A percentile compares a stretch with the other conserved stretches of the same genome.
Evolutionary conservation across 2,797 vertebrate species (phyloP).

Genomic region (Epinephelus awoara): DNA sequence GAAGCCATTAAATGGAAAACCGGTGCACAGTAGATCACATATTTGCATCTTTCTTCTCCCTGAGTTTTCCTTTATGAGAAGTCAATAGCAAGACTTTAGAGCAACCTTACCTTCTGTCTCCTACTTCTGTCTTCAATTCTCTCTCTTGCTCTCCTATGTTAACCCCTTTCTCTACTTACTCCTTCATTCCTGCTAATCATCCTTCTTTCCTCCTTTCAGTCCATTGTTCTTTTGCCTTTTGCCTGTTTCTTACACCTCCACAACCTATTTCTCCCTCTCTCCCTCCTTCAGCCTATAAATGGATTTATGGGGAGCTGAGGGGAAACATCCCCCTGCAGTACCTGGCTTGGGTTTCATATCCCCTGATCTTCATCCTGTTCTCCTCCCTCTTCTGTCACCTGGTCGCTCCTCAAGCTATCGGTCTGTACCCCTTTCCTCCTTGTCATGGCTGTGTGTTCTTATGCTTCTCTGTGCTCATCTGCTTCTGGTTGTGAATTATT

Average conservation of each 20-base stretch:
- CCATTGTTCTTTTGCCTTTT: neutral
- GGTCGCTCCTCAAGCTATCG: conserved; percentile 94
- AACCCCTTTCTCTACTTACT: neutral
- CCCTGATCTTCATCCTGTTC: conserved; percentile 93
- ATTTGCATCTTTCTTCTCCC: neutral
- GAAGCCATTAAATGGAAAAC: neutral
- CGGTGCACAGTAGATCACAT: neutral
- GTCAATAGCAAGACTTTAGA: no score
- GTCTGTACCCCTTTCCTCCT: conserved; percentile 79
- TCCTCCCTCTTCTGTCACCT: conserved; percentile 95
- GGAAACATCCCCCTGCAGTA: conserved; percentile 92
- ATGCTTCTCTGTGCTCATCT: neutral
- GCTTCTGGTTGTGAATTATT: neutral
- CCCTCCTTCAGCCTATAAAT: conserved; percentile 90
- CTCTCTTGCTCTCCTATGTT: neutral
- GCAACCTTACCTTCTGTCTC: neutral
- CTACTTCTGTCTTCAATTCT: neutral
- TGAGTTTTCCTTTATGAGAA: neutral
- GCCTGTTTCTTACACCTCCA: neutral
- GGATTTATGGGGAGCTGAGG: conserved; percentile 89
- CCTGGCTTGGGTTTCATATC: conserved; percentile 93
- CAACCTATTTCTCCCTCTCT: neutral
- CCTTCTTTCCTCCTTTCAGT: neutral
- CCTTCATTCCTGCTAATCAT: neutral
- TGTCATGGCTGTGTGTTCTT: no score